Evolutionary conservation across 2,113 vertebrate genomes (phyloP).

Genomic region (Cyprinus carpio): DNA sequence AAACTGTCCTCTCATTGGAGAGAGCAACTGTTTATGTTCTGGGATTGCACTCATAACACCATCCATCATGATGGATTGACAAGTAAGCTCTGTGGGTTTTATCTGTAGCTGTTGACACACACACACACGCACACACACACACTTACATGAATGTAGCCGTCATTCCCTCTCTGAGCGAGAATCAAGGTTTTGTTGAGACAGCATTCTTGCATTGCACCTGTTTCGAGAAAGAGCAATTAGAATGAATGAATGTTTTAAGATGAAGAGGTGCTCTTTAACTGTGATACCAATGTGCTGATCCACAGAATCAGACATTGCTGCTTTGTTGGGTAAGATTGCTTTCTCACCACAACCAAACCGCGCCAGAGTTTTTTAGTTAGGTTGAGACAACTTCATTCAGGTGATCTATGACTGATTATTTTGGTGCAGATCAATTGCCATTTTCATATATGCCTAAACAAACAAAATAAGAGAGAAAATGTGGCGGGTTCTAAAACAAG

Average conservation of each 20-base stretch:
- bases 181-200: background rate
- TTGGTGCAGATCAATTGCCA: background rate
- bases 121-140: too few species aligned
- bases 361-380: background rate
- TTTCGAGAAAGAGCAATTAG: background rate
- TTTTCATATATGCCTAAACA: background rate
- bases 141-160: background rate
- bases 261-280: background rate
- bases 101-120: background rate
- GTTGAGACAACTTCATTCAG: background rate
- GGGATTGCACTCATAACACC: background rate
- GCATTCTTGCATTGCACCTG: background rate
- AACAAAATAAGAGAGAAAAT: background rate
- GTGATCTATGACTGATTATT: background rate
- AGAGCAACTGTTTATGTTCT: background rate
- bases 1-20: background rate
- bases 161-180: background rate
- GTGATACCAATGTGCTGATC: background rate
- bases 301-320: background rate
- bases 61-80: background rate
- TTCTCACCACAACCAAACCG: background rate
- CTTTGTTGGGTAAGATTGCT: background rate
- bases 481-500: background rate
- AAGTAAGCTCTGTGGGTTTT: background rate
- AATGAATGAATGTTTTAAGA: background rate